Percentiles rank a stretch among this genome's conserved stretches.
These are phyloP conservation scores for Karalla daura DNA, from an alignment of 2,797 vertebrate species.

Conservation along the genomic window DNA sequence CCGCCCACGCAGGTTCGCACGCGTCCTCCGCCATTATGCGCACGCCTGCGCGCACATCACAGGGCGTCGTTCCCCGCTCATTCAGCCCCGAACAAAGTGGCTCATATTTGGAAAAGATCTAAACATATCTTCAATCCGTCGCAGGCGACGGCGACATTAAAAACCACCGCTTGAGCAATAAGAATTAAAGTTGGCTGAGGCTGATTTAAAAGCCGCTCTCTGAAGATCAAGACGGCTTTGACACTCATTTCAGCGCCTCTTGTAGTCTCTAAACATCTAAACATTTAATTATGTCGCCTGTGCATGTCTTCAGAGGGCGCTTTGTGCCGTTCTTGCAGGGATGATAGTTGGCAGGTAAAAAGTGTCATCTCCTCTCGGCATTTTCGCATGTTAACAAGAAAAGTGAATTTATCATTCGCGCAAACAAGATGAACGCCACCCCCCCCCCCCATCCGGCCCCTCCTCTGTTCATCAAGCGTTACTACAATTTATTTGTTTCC, in stretches of 20 bases:
- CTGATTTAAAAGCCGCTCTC: conserved; percentile 48
- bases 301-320: conserved; percentile 33
- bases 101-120: conserved; percentile 37
- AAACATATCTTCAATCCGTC: conserved; percentile 35
- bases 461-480: not conserved
- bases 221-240: conserved; percentile 54
- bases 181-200: conserved; percentile 45
- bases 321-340: conserved; percentile 41
- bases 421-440: conserved; percentile 32
- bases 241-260: conserved; percentile 44
- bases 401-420: conserved; percentile 35
- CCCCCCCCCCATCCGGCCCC: conserved; percentile 1
- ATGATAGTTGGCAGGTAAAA: conserved; percentile 49
- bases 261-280: conserved; percentile 43
- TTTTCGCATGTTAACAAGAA: conserved; percentile 8
- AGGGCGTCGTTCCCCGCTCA: conserved; percentile 51
- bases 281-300: conserved; percentile 60
- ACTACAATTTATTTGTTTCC: not conserved
- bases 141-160: conserved; percentile 28
- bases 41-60: conserved; percentile 8
- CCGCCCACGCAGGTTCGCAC: conserved; percentile 34
- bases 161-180: conserved; percentile 30
- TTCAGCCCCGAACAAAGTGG: conserved; percentile 56
- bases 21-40: conserved; percentile 19
- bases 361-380: conserved; percentile 26